Evolutionary conservation across 2,888 invertebrate genomes (phyloP), one percentile per base, ranked within the genome.

Genomic region (Tetragnatha montana): DNA sequence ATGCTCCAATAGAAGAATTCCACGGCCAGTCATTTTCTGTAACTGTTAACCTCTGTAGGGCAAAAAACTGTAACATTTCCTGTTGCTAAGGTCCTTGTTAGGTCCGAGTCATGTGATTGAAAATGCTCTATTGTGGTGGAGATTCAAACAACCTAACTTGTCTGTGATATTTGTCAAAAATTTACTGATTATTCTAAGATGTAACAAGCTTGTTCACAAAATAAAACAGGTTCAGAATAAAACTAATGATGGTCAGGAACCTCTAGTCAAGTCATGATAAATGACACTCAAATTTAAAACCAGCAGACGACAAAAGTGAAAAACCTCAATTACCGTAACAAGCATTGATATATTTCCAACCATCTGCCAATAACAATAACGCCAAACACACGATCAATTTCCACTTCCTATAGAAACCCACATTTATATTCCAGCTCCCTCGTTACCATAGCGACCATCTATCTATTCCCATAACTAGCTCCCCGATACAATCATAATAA

Each of bases 381-480:
- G 8, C 50, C 10, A 76, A 76, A 14, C 50, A 19, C 14, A 21
- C 35, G 74, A 22, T 50, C 50, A 76, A n/a, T 76, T 76, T 50
- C 7, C 8, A 76, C 22, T 21, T n/a, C 17, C 76, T 19, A 50
- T 76, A 12, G 50, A 22, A 50, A 71, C 6, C 7, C 22, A 12
- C 69, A 80, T 69, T 80, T 47, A 80, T 47, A 80, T 69, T 80
- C 80, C 47, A 21, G n/a, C 21, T 73, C 19, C 71, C 73, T 60
- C 17, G n/a, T 73, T 82, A 82, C 73, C 74, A 82, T 82, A 3
- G 47, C 68, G 80, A 51, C 80, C 49, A 86, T 86, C 80, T 80
- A 86, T 80, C 47, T 85, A 78, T 51, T 22, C 76, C 60, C 51
- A 60, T 85, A 85, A 85, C 85, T 79, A 85, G 85, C 71, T 79